Conservation (phyloP, 1,140 invertebrate species). For the Dendroctonus valens region DNA sequence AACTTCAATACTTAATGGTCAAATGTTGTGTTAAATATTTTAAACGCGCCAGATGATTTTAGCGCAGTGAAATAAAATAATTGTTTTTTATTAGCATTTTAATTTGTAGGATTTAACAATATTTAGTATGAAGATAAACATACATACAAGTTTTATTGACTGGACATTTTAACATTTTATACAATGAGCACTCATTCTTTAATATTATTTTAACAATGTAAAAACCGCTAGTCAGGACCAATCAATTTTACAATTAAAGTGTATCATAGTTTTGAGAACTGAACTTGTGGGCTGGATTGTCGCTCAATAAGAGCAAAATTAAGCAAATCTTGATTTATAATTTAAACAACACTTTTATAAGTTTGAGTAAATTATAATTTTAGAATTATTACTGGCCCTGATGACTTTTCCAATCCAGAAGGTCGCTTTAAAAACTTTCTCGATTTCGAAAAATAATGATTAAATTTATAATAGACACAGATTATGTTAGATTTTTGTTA, state of each 20-base stretch:
- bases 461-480: slow-evolving; percentile 41
- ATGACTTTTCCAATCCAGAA: too few species aligned
- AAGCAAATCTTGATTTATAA: too few species aligned
- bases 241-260: too few species aligned
- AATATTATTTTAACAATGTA: slow-evolving; percentile 39
- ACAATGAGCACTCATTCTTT: slow-evolving; percentile 49
- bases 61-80: slow-evolving; percentile 4
- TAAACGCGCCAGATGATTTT: too few species aligned
- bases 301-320: too few species aligned
- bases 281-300: too few species aligned
- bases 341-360: too few species aligned
- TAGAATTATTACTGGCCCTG: too few species aligned
- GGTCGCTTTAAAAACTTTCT: neutral
- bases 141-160: slow-evolving; percentile 50
- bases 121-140: slow-evolving; percentile 49
- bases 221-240: neutral
- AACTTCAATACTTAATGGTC: too few species aligned
- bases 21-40: too few species aligned
- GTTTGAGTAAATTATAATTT: too few species aligned
- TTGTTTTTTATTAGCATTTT: slow-evolving; percentile 38
- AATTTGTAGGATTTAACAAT: slow-evolving; percentile 49
- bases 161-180: slow-evolving; percentile 51
- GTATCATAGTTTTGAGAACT: too few species aligned
- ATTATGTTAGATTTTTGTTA: slow-evolving; percentile 40
- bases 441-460: slow-evolving; percentile 7